Evolutionary conservation across 1,140 invertebrate species (phyloP), one percentile per base, ranked within the genome.

Genomic region (Saccostrea echinata): DNA sequence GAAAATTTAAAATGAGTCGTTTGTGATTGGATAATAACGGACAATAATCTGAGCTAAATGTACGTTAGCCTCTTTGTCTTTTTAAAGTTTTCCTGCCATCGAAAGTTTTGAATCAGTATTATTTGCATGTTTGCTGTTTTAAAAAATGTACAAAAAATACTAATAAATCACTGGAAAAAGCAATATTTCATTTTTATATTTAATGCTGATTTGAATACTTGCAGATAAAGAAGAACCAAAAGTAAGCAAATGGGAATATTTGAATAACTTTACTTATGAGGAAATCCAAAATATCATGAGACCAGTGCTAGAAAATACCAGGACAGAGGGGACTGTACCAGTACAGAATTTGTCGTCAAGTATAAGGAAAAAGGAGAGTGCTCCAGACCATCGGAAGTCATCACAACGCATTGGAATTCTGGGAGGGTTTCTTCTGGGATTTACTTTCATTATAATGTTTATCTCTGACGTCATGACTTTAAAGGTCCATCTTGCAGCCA

Each of bases 351-450:
- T 76, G 13, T 76, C 68, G 13, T 76, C 68, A 2, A 76, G 12
- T 1, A 33, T 76, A 24, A 27, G 68, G 27, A 76, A 76, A 27
- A 76, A 76, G 11, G 68, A 76, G 27, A 76, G 68, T 12, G 68
- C 68, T 33, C 9, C 8, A 13, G 68, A 76, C 27, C 2, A 16
- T 2, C 68, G 68, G 2, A 30, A 30, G 68, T 76, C 68, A 27
- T 76, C 68, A 3, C 68, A 76, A 30, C 27, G 68, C 24, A 76
- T 76, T 33, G 68, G 68, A 76, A 76, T 76, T 76, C 68, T 76
- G 11, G 68, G 68, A 76, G 68, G 68, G 13, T 76, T 6, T 76
- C 68, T 76, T 24, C 16, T 76, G 30, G 68, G 68, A 30, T 33
- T 76, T 12, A 27, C 27, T 16, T 30, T 76, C 12, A 30, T 76